Conservation (phyloP, 2,797 vertebrate genomes). For the Dallia pectoralis region DNA sequence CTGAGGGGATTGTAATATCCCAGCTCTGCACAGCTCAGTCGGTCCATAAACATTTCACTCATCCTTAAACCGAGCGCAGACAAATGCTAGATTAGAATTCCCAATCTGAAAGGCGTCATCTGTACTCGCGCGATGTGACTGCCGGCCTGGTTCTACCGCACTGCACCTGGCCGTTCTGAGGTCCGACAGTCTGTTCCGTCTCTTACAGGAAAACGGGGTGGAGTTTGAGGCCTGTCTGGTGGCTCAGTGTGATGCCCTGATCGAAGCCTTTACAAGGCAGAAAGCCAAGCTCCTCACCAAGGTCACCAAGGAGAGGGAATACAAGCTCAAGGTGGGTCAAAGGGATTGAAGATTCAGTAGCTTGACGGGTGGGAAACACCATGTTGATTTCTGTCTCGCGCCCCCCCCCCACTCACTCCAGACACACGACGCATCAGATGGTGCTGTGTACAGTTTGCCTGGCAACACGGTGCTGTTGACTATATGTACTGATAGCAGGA, state of each 20-base stretch:
- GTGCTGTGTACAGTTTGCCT: background rate
- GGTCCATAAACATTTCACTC: background rate
- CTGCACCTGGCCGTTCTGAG: background rate
- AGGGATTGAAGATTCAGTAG: background rate
- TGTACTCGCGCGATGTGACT: background rate
- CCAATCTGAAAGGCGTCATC: slow-evolving; percentile 23
- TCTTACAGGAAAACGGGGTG: slow-evolving; percentile 88
- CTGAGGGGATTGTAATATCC: slow-evolving; percentile 33
- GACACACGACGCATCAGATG: background rate
- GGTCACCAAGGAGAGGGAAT: slow-evolving; percentile 95
- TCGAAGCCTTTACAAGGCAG: slow-evolving; percentile 91
- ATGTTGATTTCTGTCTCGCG: background rate
- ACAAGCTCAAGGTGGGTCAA: slow-evolving; percentile 89
- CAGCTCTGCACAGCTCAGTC: slow-evolving; percentile 5
- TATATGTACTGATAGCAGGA: background rate
- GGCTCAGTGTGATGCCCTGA: slow-evolving; percentile 95
- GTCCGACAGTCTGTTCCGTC: slow-evolving; percentile 31
- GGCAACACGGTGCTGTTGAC: background rate
- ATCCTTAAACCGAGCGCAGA: slow-evolving; percentile 9
- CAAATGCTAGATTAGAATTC: slow-evolving; percentile 37
- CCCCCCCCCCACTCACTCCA: no score
- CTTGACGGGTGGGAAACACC: background rate
- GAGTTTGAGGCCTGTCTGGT: slow-evolving; percentile 97
- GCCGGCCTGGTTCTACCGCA: background rate
- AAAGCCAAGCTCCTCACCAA: slow-evolving; percentile 98